Base-by-base conservation (phyloP, 2,888 invertebrate genomes). In the Orthosia gothica region DNA sequence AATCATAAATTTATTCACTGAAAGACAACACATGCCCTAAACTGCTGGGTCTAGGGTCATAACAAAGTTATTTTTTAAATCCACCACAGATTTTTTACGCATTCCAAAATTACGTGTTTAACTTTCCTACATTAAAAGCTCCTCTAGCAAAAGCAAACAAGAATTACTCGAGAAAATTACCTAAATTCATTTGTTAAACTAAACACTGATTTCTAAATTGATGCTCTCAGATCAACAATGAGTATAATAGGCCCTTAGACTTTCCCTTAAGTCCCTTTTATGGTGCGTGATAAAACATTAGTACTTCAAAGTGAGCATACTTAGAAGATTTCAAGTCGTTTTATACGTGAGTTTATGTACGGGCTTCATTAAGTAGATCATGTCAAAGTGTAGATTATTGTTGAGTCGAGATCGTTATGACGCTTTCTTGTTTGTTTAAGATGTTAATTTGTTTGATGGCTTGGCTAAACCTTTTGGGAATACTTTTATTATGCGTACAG, bases 221-320 rank as follows among this genome's bases (percentile, higher is more conserved):
- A 82, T 82, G 63, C 20, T 62, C 52, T 54, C 20, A 81, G 54
- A 70, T 70, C 72, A 50, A 79, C 54, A 81, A 73, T 73, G 57
- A 73, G 69, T 55, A 52, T 67, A 62, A 84, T 54, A 58, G 66
- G 55, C 50, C 23, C 32, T 74, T 16, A 81, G 65, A 67, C 54
- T 64, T 69, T 67, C 45, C 26, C 47, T 49, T 83, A 79, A 85
- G 79, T 69, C 23, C 16, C 65, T 66, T 85, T 79, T 83, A 85
- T 85, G 76, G 76, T 66, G 69, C 71, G 83, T 76, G 68, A 74
- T 84, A 83, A 79, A 82, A 85, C 79, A 79, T n/a, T 67, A 74
- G 59, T 72, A 55, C 74, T 70, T 70, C 61, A 58, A 68, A 79
- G 40, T 70, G 66, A 76, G 63, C 68, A 62, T 73, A 79, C 83